Conservation (phyloP, 92 coral and sea anemone species). For the Phenganax stokvisi region DNA sequence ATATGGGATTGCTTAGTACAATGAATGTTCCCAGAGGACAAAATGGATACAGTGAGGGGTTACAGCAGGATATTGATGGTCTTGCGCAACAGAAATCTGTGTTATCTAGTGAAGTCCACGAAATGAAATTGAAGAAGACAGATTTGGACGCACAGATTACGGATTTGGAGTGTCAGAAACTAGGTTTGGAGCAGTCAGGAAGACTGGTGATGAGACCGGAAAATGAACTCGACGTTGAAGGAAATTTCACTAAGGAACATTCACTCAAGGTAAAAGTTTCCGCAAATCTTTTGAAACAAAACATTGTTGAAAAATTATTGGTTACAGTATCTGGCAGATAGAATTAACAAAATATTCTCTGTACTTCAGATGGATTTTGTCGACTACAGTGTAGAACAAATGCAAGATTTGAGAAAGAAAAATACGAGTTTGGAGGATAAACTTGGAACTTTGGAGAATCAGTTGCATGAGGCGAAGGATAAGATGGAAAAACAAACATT, state of each 20-base stretch:
- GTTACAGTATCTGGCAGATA: too few relatives aligned
- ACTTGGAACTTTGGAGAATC: slow-evolving; percentile 79
- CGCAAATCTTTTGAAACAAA: too few relatives aligned
- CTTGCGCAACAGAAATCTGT: slow-evolving; percentile 51
- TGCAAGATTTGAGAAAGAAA: slow-evolving; percentile 59
- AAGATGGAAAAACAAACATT: slow-evolving; percentile 83
- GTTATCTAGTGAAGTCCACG: slow-evolving; percentile 66
- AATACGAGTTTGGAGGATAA: slow-evolving; percentile 67
- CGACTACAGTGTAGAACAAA: slow-evolving; percentile 53
- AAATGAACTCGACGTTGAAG: slow-evolving; percentile 13
- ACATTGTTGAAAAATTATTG: too few relatives aligned
- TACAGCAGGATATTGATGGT: slow-evolving; percentile 22
- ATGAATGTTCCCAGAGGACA: not conserved
- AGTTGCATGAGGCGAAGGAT: slow-evolving; percentile 82
- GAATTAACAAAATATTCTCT: not conserved
- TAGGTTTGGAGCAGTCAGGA: slow-evolving; percentile 53
- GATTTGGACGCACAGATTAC: slow-evolving; percentile 66
- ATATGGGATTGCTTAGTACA: too few relatives aligned
- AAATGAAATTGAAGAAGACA: slow-evolving; percentile 58
- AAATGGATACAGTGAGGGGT: not conserved
- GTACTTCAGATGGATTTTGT: slow-evolving; percentile 26
- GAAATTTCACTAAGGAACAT: not conserved
- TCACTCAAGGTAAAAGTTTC: not conserved
- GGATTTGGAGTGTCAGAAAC: slow-evolving; percentile 66
- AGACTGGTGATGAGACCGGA: slow-evolving; percentile 21